phyloP scores from a whole-genome alignment of 92 coral and sea anemone species.

The Phenganax marumi region DNA sequence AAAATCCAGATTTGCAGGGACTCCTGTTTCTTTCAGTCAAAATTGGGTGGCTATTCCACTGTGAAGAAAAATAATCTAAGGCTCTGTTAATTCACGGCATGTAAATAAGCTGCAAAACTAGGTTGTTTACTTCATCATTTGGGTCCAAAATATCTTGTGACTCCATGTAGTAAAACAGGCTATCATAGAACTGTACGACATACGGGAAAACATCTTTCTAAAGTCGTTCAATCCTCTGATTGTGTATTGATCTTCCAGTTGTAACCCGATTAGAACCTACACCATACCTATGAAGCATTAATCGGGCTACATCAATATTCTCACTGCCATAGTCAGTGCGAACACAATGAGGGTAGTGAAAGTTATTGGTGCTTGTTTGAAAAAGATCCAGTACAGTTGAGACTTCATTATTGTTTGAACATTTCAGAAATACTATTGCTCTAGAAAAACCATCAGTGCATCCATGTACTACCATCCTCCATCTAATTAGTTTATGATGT shows the following conservation, averaged over 20 bases:
- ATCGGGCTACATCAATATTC: conserved; percentile 43
- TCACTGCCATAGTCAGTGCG: conserved; percentile 62
- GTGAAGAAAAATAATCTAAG: conserved; percentile 33
- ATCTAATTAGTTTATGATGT: no score
- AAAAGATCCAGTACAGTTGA: neutral
- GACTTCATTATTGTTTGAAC: neutral
- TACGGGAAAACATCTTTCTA: conserved; percentile 11
- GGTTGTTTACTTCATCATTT: conserved; percentile 32
- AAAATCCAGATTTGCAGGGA: no score
- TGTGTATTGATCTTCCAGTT: conserved; percentile 17
- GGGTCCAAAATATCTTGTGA: conserved; percentile 10
- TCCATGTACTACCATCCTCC: no score
- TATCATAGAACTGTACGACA: neutral
- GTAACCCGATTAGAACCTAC: neutral
- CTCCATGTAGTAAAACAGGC: conserved; percentile 7
- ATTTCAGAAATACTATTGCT: neutral
- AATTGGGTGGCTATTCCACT: conserved; percentile 56
- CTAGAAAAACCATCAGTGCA: neutral
- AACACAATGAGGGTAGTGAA: neutral
- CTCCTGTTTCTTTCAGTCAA: conserved; percentile 5
- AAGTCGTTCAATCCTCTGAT: conserved; percentile 15
- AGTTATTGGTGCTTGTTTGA: neutral
- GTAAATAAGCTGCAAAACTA: conserved; percentile 42
- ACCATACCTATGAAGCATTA: conserved; percentile 23
- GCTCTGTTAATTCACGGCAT: conserved; percentile 42